Conservation (phyloP, 2,797 vertebrate species). For the Alauda arvensis region DNA sequence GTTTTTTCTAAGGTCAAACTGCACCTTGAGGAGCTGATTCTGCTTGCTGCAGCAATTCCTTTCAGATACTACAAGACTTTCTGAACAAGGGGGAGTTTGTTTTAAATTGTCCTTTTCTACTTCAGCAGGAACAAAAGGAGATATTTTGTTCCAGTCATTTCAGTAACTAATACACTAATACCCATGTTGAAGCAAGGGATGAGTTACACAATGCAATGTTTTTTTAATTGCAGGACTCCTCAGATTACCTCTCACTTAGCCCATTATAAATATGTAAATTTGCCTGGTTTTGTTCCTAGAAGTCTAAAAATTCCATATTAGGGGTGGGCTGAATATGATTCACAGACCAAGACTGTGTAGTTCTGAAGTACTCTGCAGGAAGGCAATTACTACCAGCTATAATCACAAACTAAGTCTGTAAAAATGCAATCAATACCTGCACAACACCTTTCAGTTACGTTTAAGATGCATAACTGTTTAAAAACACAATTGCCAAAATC, state of each 20-base stretch:
- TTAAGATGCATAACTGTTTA: not conserved
- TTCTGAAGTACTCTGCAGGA: not conserved
- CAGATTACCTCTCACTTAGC: not conserved
- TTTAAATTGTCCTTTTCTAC: not conserved
- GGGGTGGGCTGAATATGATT: not conserved
- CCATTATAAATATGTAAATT: not conserved
- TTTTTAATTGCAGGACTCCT: not conserved
- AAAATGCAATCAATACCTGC: not conserved
- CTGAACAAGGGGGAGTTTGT: not conserved
- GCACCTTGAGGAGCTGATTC: not conserved
- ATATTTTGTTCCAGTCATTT: not conserved
- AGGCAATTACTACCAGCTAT: not conserved
- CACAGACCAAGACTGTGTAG: rapidly evolving
- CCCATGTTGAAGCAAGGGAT: not conserved
- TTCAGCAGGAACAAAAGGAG: not conserved
- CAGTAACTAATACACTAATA: not conserved
- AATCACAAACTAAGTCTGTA: not conserved
- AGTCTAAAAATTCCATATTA: not conserved
- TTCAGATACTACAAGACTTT: not conserved
- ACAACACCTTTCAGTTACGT: not conserved
- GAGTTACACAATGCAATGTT: not conserved
- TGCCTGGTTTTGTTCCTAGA: not conserved
- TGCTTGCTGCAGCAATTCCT: not conserved
- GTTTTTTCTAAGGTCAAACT: not conserved
- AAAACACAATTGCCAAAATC: not conserved